Conservation (phyloP, 2,888 invertebrate genomes). For the Buathra laborator region DNA sequence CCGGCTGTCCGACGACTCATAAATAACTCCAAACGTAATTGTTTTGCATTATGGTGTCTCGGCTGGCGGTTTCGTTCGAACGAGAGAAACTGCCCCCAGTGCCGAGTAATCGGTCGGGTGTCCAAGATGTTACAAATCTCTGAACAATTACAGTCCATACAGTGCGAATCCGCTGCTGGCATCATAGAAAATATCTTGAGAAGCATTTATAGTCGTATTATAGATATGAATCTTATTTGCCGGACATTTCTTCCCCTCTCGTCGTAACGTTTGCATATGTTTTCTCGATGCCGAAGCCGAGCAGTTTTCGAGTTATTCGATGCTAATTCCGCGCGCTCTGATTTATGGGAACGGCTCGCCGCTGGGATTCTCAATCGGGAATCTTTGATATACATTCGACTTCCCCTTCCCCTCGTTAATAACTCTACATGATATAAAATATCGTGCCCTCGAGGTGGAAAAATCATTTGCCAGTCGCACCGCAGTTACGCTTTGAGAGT, state of each 20-base stretch:
- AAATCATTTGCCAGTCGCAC: slow-evolving; percentile 4
- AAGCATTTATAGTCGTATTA: slow-evolving; percentile 50
- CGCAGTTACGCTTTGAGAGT: neutral
- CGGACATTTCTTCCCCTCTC: slow-evolving; percentile 14
- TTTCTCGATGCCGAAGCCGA: slow-evolving; percentile 10
- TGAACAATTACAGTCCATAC: slow-evolving; percentile 15
- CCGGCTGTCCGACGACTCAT: slow-evolving; percentile 53
- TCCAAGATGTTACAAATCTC: neutral
- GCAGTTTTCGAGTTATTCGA: slow-evolving; percentile 29
- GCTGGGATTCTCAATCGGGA: slow-evolving; percentile 27
- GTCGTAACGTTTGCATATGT: neutral
- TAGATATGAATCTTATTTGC: slow-evolving; percentile 44
- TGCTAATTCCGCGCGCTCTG: slow-evolving; percentile 38
- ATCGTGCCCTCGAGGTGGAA: neutral
- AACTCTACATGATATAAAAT: slow-evolving; percentile 1
- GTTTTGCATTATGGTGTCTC: slow-evolving; percentile 71
- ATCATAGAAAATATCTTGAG: slow-evolving; percentile 26
- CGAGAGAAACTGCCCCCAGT: slow-evolving; percentile 33
- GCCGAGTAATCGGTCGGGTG: slow-evolving; percentile 33
- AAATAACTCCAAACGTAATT: slow-evolving; percentile 71
- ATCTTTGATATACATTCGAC: slow-evolving; percentile 7
- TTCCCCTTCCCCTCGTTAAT: neutral
- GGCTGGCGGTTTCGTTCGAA: slow-evolving; percentile 50
- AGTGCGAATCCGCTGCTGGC: slow-evolving; percentile 1
- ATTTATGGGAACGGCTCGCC: slow-evolving; percentile 30